Evolutionary conservation across 1,140 invertebrate species (phyloP), one percentile per base, ranked within the genome.

Genomic region (Delia radicum): DNA sequence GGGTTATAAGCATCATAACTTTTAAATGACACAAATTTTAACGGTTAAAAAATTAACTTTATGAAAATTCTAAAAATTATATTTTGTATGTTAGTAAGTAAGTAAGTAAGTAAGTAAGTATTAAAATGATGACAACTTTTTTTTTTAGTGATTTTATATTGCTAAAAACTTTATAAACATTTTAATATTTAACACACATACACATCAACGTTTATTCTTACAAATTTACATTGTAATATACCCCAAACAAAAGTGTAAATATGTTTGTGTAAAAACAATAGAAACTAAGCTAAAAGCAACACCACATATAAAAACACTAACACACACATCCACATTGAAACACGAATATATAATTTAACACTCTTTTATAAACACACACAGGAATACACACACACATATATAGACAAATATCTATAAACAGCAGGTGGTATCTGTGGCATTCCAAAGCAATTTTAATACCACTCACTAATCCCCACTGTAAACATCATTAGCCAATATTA

Each of bases 401-500:
- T n/a, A 48, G 13, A n/a, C 8, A 18, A 55, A 55, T 18, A 55
- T 55, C 74, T 29, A 21, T 24, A 55, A 69, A 77, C 77, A 79
- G 80, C 80, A 83, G 81, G 81, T 85, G 83, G 81, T 76, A 77
- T 74, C 77, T 79, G 78, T 74, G 78, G 78, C 69, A 76, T 80
- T 79, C 80, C 83, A 80, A 76, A 79, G 81, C 81, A 81, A 80
- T 82, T 82, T 85, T 85, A 85, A 85, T 85, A 81, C 81, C 76
- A 77, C 72, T 28, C 72, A 78, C 81, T 85, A 83, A 85, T 84
- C 80, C 78, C 80, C 80, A 80, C 82, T 83, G 83, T 81, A 85
- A 85, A 85, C 83, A 85, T 85, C 83, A 85, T 85, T 85, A 85
- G 82, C 83, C 82, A 85, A 85, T 85, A 85, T 85, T 85, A 85